Evolutionary conservation across 2,113 vertebrate genomes (phyloP).

Genomic region (Phaetusa simplex): DNA sequence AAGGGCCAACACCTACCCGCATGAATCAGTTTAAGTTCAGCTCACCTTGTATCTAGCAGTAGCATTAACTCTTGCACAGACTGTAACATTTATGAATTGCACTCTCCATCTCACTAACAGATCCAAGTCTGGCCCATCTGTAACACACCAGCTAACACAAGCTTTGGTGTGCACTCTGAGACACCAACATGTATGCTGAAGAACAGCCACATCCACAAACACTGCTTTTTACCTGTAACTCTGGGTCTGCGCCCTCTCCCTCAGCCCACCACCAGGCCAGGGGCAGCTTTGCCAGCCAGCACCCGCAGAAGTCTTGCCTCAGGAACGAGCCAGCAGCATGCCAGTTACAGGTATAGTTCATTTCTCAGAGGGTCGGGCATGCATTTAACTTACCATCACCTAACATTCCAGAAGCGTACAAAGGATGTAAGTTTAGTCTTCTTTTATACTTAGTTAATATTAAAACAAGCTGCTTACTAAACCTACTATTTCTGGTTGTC

Average conservation of each 20-base stretch:
- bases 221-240: background rate
- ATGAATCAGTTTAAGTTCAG: background rate
- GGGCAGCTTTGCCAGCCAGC: background rate
- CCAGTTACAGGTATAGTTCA: background rate
- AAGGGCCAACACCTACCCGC: background rate
- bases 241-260: background rate
- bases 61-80: background rate
- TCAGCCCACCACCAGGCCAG: background rate
- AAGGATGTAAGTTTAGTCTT: background rate
- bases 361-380: background rate
- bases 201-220: background rate
- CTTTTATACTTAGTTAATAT: background rate
- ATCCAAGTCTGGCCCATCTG: background rate
- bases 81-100: background rate
- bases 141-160: background rate
- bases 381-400: background rate
- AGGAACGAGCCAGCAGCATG: rapidly evolving
- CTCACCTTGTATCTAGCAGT: background rate
- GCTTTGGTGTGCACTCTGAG: background rate
- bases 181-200: rapidly evolving
- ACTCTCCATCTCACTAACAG: background rate
- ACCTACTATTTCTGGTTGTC: background rate
- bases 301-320: background rate
- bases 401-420: background rate
- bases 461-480: background rate